Conservation (phyloP, 2,113 vertebrate species). For the Neoarius graeffei region DNA sequence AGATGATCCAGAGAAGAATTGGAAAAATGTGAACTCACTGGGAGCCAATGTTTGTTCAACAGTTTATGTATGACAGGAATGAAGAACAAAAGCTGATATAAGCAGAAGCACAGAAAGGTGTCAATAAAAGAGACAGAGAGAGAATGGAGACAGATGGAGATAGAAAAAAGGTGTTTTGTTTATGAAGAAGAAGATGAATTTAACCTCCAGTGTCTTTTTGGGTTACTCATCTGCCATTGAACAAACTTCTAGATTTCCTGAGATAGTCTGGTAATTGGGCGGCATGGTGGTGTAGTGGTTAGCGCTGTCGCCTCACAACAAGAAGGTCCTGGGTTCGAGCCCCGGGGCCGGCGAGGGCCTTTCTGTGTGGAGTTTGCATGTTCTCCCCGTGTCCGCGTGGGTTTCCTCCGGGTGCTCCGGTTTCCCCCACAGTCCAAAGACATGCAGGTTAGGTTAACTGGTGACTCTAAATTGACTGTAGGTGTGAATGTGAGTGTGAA, state of each 20-base stretch:
- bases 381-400: too few relatives aligned
- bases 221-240: not conserved
- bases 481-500: too few relatives aligned
- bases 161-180: not conserved
- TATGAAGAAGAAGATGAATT: not conserved
- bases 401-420: too few relatives aligned
- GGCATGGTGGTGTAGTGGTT: too few relatives aligned
- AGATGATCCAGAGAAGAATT: not conserved
- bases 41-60: not conserved
- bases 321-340: too few relatives aligned
- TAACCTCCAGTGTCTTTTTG: not conserved
- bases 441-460: too few relatives aligned
- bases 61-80: not conserved
- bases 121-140: not conserved
- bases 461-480: too few relatives aligned
- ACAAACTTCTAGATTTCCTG: not conserved
- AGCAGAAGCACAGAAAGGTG: not conserved
- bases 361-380: too few relatives aligned
- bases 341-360: too few relatives aligned
- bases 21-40: not conserved
- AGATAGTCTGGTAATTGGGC: not conserved
- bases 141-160: not conserved
- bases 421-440: too few relatives aligned
- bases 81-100: not conserved
- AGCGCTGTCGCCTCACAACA: too few relatives aligned